Evolutionary conservation across 2,797 vertebrate genomes (phyloP), one percentile per base, ranked within the genome.

Genomic region (Gila robusta): DNA sequence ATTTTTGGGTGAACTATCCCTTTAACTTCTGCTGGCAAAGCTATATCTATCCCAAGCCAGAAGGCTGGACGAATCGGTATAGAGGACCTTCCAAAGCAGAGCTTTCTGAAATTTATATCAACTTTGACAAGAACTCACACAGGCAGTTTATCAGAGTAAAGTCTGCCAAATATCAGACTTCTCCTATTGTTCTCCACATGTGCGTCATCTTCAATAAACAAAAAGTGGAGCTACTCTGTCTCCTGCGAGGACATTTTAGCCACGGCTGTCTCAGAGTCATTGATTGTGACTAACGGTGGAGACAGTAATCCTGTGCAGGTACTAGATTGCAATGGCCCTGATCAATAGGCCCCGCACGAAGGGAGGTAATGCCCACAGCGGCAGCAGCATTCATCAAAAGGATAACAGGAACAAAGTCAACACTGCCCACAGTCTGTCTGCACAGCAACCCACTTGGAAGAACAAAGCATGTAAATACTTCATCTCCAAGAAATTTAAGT

Each of bases 261-360:
- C 10, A 21, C 7, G 16, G 64, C 59, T 84, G 85, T 86, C 49
- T 87, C 79, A 16, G 37, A 86, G 10, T 52, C 84, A 89, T 89
- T 86, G 89, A 91, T 92, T 86, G 86, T 66, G 78, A 78, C 59
- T 72, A 83, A 62, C 87, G 59, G 78, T 81, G 76, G 89, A 83
- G 87, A 90, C 87, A 87, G 82, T 64, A 82, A 78, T 86, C 82
- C 59, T 37, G 83, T 74, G 78, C 84, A 86, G 81, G 47, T 71
- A 87, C 85, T 82, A 67, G 88, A 91, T 89, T 85, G 89, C 82
- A 66, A 74, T 66, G 76, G 83, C 73, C 72, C 79, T 39, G 81
- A 91, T 92, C 90, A 87, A 90, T 89, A 87, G 69, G 59, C 64
- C 44, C 66, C 62, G 28, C 80, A 81, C 77, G 69, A 16, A 67